phyloP scores from a whole-genome alignment of 2,797 vertebrate genomes.

The Valencia hispanica region DNA sequence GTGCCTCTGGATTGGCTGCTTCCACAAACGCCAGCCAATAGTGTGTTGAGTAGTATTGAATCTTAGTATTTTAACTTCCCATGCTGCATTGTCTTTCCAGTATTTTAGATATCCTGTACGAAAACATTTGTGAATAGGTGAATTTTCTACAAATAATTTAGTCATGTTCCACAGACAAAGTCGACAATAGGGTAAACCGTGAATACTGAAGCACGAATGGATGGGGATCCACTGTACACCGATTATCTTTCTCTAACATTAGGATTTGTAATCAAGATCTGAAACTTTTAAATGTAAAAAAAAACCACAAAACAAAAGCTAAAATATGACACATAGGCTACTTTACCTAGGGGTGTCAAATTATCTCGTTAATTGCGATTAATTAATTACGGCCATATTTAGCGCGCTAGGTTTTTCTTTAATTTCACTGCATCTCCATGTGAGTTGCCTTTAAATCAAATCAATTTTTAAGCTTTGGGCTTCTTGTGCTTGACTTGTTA shows the following conservation, averaged over 20 bases:
- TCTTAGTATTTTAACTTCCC: not conserved
- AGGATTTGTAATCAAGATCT: not conserved
- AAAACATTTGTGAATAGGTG: not conserved
- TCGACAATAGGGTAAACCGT: not conserved
- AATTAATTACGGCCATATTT: no score
- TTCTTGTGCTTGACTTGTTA: no score
- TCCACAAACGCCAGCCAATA: not conserved
- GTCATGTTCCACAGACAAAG: not conserved
- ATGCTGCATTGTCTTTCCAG: not conserved
- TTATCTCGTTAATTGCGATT: no score
- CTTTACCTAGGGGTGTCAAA: no score
- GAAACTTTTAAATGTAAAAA: not conserved
- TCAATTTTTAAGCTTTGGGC: no score
- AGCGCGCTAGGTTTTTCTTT: no score
- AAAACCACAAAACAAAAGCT: not conserved
- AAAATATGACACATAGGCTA: not conserved
- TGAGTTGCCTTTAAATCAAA: no score
- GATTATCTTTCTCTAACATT: not conserved
- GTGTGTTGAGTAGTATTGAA: not conserved
- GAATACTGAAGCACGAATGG: not conserved
- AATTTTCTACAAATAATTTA: not conserved
- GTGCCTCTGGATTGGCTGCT: not conserved
- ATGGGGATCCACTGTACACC: no score
- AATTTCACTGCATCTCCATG: no score
- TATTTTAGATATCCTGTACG: not conserved